Conservation (phyloP, 2,113 vertebrate genomes). For the Beaufortia kweichowensis region DNA sequence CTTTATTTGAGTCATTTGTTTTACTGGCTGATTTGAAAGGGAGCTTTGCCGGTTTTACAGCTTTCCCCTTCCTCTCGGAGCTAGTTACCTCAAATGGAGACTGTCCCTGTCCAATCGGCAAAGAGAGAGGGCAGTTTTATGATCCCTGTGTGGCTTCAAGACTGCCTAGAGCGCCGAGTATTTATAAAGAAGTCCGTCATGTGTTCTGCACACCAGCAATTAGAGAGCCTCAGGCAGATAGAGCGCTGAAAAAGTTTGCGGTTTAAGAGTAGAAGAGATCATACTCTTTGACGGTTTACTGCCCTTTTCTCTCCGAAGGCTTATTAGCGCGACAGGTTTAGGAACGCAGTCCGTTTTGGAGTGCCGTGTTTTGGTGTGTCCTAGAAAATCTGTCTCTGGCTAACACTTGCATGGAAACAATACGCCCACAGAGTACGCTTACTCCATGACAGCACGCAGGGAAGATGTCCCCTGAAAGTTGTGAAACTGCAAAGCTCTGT, state of each 20-base stretch:
- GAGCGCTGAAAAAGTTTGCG: background rate
- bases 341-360: background rate
- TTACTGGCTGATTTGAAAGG: slow-evolving; percentile 19
- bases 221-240: slow-evolving; percentile 14
- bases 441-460: background rate
- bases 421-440: background rate
- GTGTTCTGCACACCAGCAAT: slow-evolving; percentile 44
- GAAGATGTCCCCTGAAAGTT: background rate
- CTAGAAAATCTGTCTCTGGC: slow-evolving; percentile 6
- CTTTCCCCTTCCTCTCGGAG: slow-evolving; percentile 12
- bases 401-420: background rate
- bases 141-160: slow-evolving; percentile 1
- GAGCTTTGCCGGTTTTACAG: slow-evolving; percentile 18
- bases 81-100: slow-evolving; percentile 16
- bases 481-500: background rate
- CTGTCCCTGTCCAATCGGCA: background rate
- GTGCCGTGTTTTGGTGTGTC: background rate
- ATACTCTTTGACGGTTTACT: background rate
- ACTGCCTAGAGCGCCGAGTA: slow-evolving; percentile 3
- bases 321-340: slow-evolving; percentile 34
- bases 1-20: slow-evolving; percentile 20
- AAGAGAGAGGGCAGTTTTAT: slow-evolving; percentile 21
- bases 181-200: slow-evolving; percentile 43
- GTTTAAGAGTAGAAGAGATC: slow-evolving; percentile 1
- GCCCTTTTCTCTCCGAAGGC: slow-evolving; percentile 25